Base-by-base conservation (phyloP, 2,113 vertebrate species). In the Pyxicephalus adspersus region DNA sequence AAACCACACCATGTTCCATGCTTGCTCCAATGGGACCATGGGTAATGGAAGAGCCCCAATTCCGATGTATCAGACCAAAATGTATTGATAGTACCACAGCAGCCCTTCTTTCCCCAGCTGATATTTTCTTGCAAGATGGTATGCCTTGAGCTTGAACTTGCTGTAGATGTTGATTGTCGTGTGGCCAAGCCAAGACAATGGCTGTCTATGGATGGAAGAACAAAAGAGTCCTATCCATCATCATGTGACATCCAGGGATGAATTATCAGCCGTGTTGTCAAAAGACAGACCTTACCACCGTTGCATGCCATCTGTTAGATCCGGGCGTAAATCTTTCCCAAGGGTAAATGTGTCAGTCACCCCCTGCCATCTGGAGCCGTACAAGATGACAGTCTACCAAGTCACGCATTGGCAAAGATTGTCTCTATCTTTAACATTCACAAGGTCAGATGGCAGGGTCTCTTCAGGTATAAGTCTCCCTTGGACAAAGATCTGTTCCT, bases 1-100 rank as follows among this genome's bases (percentile, higher is more conserved):
- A 8, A 61, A 54, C 23, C 78, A 34, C 83, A 87, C 83, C 61
- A 54, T 84, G 38, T 75, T 86, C 25, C 8, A 84, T 16, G 77
- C 61, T 71, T 70, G 72, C 18, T 20, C 78, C 0, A 78, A 79
- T 38, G 67, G 74, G 78, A 23, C 20, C 18, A 19, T 84, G 55
- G 70, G 72, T 55, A 84, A 67, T 2, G 64, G 77, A 29, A 76
- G 76, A 0, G 58, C 78, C 0, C 50, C 25, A 61, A 81, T 71
- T 9, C 26, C 84, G 34, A 61, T 83, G 13, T 51, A 71, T 4
- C 20, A 68, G 0, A 76, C 78, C 0, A 85, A 29, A 84, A 38
- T 28, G 23, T 0, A 83, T 83, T 0, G 77, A 86, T 0, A 83
- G 84, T 11, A 76, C 83, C 0, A 51, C 26, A 13, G 34, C 68